These are phyloP conservation scores for Luperina nickerlii DNA, from an alignment of 2,888 invertebrate genomes.

Conservation along the genomic window DNA sequence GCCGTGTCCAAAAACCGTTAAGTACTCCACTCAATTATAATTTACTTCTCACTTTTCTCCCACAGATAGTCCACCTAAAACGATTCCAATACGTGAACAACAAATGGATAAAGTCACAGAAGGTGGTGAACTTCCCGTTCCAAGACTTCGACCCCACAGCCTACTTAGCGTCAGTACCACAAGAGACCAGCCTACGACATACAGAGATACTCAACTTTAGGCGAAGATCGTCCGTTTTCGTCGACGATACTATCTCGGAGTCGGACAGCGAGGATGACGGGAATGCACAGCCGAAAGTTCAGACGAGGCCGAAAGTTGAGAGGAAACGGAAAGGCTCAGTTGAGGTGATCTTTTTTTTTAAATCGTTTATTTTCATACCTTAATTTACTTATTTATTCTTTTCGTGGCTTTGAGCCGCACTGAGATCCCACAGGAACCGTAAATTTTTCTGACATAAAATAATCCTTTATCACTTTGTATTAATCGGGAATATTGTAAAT, in stretches of 20 bases:
- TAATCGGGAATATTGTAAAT: neutral
- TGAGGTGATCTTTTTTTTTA: constrained; percentile 24
- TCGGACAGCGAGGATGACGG: constrained; percentile 73
- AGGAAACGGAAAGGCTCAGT: constrained; percentile 49
- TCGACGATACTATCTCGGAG: constrained; percentile 76
- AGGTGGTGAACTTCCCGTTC: constrained; percentile 97
- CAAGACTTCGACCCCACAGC: constrained; percentile 96
- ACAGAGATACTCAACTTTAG: constrained; percentile 85
- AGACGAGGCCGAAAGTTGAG: constrained; percentile 51
- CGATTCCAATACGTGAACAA: constrained; percentile 97
- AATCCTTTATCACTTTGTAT: neutral
- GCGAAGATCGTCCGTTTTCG: constrained; percentile 63
- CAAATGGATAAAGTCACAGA: constrained; percentile 98
- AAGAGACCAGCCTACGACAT: constrained; percentile 93
- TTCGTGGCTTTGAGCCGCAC: neutral
- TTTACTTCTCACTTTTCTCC: constrained; percentile 21
- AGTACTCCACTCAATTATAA: neutral
- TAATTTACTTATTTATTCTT: neutral
- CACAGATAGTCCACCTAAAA: constrained; percentile 97
- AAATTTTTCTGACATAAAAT: neutral
- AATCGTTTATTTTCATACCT: neutral
- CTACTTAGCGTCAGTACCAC: constrained; percentile 95
- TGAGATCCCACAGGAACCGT: neutral
- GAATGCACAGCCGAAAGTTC: constrained; percentile 44
- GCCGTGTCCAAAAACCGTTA: neutral